Percentiles rank a stretch among this genome's conserved stretches.
Evolutionary conservation across 2,797 vertebrate genomes (phyloP).

Genomic region (Pteronotus mesoamericanus): DNA sequence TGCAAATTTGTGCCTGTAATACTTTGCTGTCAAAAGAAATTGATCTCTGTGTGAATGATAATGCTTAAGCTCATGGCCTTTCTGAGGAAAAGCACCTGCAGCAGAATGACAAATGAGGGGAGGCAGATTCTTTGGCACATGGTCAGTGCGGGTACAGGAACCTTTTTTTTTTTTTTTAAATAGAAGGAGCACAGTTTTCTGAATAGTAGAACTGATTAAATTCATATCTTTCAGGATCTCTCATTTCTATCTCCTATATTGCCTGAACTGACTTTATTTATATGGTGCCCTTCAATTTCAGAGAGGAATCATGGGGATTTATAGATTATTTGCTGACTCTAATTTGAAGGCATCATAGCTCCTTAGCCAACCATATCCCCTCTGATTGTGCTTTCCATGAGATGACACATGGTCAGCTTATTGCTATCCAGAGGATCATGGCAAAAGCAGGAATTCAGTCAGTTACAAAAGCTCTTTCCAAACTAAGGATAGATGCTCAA

Average conservation of each 20-base stretch:
- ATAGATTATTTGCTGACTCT: neutral
- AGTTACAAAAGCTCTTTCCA: slow-evolving; percentile 15
- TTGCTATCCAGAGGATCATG: neutral
- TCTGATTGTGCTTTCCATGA: neutral
- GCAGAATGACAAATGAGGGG: slow-evolving; percentile 4
- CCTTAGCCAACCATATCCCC: neutral
- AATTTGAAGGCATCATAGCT: neutral
- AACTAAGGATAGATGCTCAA: neutral
- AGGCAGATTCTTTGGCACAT: neutral
- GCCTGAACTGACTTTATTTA: neutral
- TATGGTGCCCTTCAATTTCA: neutral
- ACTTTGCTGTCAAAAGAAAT: slow-evolving; percentile 58
- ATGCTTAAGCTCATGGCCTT: neutral
- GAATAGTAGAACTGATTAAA: neutral
- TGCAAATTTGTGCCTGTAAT: slow-evolving; percentile 61
- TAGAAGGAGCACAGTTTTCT: neutral
- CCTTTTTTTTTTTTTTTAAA: neutral
- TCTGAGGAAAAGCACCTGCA: slow-evolving; percentile 45
- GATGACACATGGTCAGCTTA: neutral
- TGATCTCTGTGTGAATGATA: slow-evolving; percentile 61
- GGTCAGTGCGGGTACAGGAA: neutral
- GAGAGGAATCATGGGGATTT: neutral
- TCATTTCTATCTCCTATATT: neutral
- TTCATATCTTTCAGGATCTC: neutral
- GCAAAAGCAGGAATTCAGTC: neutral